phyloP scores from a whole-genome alignment of 23 tunicate species.

The Ascidia mentula region DNA sequence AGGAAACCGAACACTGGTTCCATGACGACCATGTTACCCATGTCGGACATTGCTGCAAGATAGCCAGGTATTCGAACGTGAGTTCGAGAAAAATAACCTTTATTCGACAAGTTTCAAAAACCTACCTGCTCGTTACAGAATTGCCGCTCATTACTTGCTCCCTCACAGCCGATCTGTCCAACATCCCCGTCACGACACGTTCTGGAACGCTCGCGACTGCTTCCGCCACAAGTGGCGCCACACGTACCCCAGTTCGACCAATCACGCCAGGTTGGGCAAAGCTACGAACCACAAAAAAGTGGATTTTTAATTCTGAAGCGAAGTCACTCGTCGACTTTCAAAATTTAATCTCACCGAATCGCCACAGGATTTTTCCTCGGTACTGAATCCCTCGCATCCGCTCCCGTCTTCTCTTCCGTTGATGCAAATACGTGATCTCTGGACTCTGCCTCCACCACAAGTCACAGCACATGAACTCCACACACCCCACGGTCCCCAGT shows the following conservation, averaged over 20 bases:
- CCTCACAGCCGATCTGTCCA: constrained; percentile 60
- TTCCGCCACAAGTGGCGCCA: constrained; percentile 63
- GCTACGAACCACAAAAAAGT: constrained; percentile 3
- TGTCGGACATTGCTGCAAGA: not conserved
- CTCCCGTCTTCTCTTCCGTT: constrained; percentile 12
- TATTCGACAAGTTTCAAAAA: not conserved
- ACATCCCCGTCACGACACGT: constrained; percentile 34
- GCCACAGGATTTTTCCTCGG: constrained; percentile 24
- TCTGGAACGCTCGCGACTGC: constrained; percentile 29
- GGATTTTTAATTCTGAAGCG: not conserved
- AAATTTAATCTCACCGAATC: not conserved
- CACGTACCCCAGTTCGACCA: constrained; percentile 72
- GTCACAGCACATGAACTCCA: constrained; percentile 11
- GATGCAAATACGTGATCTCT: not conserved
- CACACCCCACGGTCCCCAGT: constrained; percentile 14
- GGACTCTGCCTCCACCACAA: not conserved
- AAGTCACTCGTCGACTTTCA: not conserved
- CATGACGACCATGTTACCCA: constrained; percentile 8
- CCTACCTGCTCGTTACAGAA: constrained; percentile 59
- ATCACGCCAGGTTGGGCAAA: constrained; percentile 65
- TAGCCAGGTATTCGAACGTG: not conserved
- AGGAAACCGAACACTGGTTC: not conserved
- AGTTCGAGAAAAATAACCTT: not conserved
- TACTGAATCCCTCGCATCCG: constrained; percentile 39
- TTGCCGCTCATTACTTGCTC: constrained; percentile 37